Conservation (phyloP, 2,113 vertebrate genomes). For the Setophaga petechia region DNA sequence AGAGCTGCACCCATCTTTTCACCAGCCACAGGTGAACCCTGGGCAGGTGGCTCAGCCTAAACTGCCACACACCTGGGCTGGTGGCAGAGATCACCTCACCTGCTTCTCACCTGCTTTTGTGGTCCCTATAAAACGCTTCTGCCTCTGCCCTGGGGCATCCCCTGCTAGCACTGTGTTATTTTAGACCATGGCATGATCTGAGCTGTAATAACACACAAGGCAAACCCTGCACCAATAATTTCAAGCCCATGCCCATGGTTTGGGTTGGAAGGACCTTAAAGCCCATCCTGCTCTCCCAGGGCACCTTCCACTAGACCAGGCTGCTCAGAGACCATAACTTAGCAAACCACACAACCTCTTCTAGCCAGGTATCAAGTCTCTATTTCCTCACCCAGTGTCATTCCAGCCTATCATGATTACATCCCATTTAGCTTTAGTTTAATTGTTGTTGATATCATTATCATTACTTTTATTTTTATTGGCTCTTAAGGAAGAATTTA, state of each 20-base stretch:
- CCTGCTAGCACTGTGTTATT: not conserved
- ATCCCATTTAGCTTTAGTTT: constrained; percentile 5
- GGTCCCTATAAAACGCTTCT: not conserved
- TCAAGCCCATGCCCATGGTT: not conserved
- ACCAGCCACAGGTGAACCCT: not conserved
- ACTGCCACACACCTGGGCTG: not conserved
- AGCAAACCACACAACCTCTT: not conserved
- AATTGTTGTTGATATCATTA: not conserved
- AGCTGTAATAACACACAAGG: not conserved
- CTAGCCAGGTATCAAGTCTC: not conserved
- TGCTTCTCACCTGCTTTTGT: not conserved
- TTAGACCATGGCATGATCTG: not conserved
- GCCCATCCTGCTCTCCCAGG: not conserved
- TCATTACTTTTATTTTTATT: not conserved
- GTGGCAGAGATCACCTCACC: not conserved
- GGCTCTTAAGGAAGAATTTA: constrained; percentile 28
- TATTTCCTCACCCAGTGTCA: not conserved
- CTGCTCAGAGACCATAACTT: not conserved
- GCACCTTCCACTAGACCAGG: not conserved
- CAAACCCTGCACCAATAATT: not conserved
- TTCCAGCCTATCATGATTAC: not conserved
- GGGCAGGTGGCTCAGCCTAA: not conserved
- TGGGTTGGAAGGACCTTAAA: not conserved
- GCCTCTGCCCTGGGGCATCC: not conserved
- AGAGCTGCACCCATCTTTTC: not conserved